These are phyloP conservation scores for Nymphicus hollandicus DNA, from an alignment of 2,113 vertebrate genomes.

Conservation along the genomic window DNA sequence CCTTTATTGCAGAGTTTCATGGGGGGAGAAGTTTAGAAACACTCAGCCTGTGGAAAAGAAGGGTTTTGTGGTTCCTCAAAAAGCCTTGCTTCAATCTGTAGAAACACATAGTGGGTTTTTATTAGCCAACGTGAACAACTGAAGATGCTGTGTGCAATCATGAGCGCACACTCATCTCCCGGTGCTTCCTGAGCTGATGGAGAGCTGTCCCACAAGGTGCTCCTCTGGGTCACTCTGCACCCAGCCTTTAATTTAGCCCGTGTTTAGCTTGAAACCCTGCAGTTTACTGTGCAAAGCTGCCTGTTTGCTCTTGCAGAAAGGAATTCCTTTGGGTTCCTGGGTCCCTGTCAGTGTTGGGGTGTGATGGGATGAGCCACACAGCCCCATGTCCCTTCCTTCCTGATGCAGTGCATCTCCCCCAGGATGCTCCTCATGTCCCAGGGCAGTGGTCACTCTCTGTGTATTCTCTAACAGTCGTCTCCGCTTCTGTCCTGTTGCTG, in stretches of 20 bases:
- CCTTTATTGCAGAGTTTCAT: not conserved
- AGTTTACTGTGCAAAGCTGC: not conserved
- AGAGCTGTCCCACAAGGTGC: not conserved
- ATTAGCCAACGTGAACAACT: not conserved
- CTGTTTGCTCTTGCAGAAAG: not conserved
- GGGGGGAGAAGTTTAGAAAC: not conserved
- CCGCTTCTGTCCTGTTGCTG: not conserved
- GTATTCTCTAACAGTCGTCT: not conserved
- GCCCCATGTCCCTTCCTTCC: not conserved
- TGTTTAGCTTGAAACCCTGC: not conserved
- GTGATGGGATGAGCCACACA: not conserved
- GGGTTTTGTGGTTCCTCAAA: not conserved
- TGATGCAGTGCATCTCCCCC: accelerated
- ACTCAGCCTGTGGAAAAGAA: not conserved
- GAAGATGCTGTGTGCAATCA: not conserved
- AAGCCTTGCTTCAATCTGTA: not conserved
- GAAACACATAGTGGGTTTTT: not conserved
- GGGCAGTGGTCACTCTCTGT: not conserved
- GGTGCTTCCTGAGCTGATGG: accelerated
- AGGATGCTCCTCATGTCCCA: accelerated
- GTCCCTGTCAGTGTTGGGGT: accelerated
- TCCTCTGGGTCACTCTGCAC: not conserved
- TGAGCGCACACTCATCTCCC: accelerated
- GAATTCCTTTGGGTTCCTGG: not conserved
- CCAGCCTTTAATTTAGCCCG: accelerated